Evolutionary conservation across 1,140 invertebrate species (phyloP).

Genomic region (Drosophila lacteicornis): DNA sequence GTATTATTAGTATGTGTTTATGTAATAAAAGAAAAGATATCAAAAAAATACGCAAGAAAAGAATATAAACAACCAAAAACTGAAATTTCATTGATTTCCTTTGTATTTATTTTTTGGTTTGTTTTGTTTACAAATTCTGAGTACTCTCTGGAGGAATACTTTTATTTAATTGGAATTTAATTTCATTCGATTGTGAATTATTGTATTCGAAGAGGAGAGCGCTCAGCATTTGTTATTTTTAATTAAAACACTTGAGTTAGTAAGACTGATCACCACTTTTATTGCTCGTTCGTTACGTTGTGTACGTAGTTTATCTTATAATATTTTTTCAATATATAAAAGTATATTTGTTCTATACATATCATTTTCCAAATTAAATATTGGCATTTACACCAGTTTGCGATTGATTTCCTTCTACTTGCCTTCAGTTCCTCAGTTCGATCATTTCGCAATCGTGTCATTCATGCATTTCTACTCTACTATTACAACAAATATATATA

Average conservation of each 20-base stretch:
- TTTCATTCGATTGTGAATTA: constrained; percentile 1
- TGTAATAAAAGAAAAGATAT: constrained; percentile 46
- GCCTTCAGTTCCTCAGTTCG: constrained; percentile 42
- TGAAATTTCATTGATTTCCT: constrained; percentile 48
- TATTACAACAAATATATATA: constrained; percentile 15
- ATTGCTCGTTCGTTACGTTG: constrained; percentile 56
- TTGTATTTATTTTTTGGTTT: constrained; percentile 25
- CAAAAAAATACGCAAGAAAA: constrained; percentile 35
- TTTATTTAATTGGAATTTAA: not conserved
- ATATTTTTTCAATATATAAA: constrained; percentile 11
- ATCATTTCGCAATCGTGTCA: constrained; percentile 65
- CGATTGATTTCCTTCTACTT: constrained; percentile 23
- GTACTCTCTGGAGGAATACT: not conserved
- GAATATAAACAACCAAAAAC: constrained; percentile 36
- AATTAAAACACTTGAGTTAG: not conserved
- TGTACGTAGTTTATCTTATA: constrained; percentile 23
- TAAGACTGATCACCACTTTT: constrained; percentile 15
- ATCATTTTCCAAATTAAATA: constrained; percentile 22
- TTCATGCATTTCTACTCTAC: constrained; percentile 64
- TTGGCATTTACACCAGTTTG: constrained; percentile 36
- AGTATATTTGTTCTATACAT: constrained; percentile 1
- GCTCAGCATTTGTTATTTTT: constrained; percentile 24
- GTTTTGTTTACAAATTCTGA: constrained; percentile 9
- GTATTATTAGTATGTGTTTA: constrained; percentile 80
- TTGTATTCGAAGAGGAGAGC: constrained; percentile 15